phyloP scores from a whole-genome alignment of 1,140 invertebrate genomes.

The Holcopasites calliopsidis region DNA sequence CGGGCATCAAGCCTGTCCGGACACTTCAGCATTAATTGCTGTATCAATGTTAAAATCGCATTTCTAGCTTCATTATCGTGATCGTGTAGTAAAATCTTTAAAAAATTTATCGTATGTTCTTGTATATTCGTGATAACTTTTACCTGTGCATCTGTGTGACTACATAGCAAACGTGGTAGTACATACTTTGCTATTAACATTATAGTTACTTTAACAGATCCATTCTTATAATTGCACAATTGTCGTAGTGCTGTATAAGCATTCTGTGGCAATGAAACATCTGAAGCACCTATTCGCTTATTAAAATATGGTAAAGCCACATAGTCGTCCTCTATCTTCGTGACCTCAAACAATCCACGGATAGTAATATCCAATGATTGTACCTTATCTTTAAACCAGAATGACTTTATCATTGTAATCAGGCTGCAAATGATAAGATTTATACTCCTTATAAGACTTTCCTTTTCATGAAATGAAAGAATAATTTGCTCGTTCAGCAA shows the following conservation, averaged over 20 bases:
- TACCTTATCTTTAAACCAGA: conserved; percentile 78
- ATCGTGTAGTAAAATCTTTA: conserved; percentile 76
- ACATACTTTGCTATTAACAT: conserved; percentile 79
- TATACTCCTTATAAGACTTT: conserved; percentile 64
- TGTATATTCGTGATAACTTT: conserved; percentile 75
- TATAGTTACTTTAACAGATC: conserved; percentile 75
- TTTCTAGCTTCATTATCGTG: conserved; percentile 71
- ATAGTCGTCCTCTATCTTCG: conserved; percentile 75
- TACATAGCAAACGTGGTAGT: conserved; percentile 78
- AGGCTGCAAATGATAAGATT: conserved; percentile 77
- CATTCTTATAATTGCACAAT: conserved; percentile 79
- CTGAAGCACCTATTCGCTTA: conserved; percentile 53
- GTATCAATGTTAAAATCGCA: conserved; percentile 79
- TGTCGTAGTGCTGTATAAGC: conserved; percentile 77
- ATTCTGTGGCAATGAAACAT: conserved; percentile 76
- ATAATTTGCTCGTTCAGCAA: neutral
- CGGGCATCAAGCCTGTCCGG: conserved; percentile 82
- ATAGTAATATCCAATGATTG: conserved; percentile 79
- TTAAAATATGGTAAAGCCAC: conserved; percentile 52
- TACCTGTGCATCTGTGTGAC: conserved; percentile 72
- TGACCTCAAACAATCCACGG: conserved; percentile 77
- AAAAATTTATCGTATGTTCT: conserved; percentile 80
- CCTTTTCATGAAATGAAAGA: conserved; percentile 64
- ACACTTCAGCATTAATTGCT: conserved; percentile 81
- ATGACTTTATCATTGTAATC: conserved; percentile 75